Base-by-base conservation (phyloP, 1,140 invertebrate species). In the Psilanteris sp. region DNA sequence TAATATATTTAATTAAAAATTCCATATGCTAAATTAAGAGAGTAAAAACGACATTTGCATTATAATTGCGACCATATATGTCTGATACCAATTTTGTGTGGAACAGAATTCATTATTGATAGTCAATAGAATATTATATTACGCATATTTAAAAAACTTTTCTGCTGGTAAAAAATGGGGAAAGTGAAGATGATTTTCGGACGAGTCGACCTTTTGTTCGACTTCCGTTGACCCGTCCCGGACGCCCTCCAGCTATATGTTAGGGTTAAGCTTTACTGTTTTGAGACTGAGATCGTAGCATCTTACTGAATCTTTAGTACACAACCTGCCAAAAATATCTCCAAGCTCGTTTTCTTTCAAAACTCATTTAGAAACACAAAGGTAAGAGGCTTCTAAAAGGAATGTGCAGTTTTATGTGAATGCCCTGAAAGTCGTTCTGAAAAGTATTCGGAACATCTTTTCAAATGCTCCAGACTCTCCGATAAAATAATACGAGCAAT, bases 291-390 rank as follows among this genome's bases (percentile, higher is more conserved):
- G 36, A 54, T 29, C 11, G 15, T 22, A 4, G 48, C n/a, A 14
- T 43, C 15, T 67, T 54, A 27, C 41, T 43, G 39, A 20, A 13
- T 37, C 29, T 2, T n/a, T 44, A 27, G 6, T 8, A 9, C 14
- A 3, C 39, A n/a, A 34, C 31, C 9, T 48, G 29, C 48, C 26
- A 54, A 68, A 52, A 68, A 57, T 68, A 68, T 57, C 52, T 41
- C 26, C 50, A 41, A 34, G 22, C 52, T 68, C 43, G 52, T 36
- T 68, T 67, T 57, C 41, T 18, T 50, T 41, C 2, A 39, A 48
- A 68, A 50, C 52, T 68, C 52, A 68, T 68, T 68, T 68, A 54
- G 8, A 48, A 32, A 22, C 43, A 37, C 34, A 68, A 68, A 57
- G 31, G 8, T 10, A 29, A 67, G 26, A 18, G 20, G 6, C 20